A percentile compares a stretch with the other conserved stretches of the same genome.
These are phyloP conservation scores for Nipponacmea schrenckii DNA, from an alignment of 2,888 invertebrate species.

Conservation along the genomic window DNA sequence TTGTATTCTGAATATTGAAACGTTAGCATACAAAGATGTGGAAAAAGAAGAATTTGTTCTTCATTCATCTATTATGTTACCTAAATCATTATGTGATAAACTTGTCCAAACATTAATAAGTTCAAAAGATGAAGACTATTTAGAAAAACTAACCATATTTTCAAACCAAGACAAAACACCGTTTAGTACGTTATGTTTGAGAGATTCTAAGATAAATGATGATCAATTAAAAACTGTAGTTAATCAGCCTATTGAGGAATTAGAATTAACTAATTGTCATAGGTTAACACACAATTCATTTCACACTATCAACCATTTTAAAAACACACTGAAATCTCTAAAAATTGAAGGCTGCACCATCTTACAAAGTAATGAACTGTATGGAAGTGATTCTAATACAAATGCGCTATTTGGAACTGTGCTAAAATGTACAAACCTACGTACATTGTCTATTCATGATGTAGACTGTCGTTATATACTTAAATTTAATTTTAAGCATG, in stretches of 20 bases:
- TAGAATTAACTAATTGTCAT: slow-evolving; percentile 82
- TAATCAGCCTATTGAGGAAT: slow-evolving; percentile 78
- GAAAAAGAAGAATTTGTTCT: slow-evolving; percentile 21
- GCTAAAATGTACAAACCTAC: slow-evolving; percentile 33
- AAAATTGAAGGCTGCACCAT: slow-evolving; percentile 73
- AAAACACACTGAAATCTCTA: slow-evolving; percentile 77
- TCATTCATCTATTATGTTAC: slow-evolving; percentile 31
- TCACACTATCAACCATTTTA: slow-evolving; percentile 77
- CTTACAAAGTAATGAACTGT: slow-evolving; percentile 28
- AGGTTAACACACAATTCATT: slow-evolving; percentile 72
- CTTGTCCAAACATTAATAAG: slow-evolving; percentile 26
- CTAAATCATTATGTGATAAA: slow-evolving; percentile 36
- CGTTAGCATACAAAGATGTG: slow-evolving; percentile 20
- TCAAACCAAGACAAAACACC: slow-evolving; percentile 31
- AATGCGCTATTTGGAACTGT: slow-evolving; percentile 15
- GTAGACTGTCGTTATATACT: neutral
- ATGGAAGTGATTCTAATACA: slow-evolving; percentile 13
- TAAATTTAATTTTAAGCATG: slow-evolving; percentile 14
- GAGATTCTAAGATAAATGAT: slow-evolving; percentile 73
- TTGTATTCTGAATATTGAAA: slow-evolving; percentile 28
- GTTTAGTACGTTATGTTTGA: slow-evolving; percentile 43
- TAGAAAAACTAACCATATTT: slow-evolving; percentile 34
- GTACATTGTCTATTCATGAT: slow-evolving; percentile 12
- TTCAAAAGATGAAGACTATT: slow-evolving; percentile 8
- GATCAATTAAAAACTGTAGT: slow-evolving; percentile 78